These are phyloP conservation scores for Bombus polaris DNA, from an alignment of 1,140 invertebrate species.

Conservation along the genomic window DNA sequence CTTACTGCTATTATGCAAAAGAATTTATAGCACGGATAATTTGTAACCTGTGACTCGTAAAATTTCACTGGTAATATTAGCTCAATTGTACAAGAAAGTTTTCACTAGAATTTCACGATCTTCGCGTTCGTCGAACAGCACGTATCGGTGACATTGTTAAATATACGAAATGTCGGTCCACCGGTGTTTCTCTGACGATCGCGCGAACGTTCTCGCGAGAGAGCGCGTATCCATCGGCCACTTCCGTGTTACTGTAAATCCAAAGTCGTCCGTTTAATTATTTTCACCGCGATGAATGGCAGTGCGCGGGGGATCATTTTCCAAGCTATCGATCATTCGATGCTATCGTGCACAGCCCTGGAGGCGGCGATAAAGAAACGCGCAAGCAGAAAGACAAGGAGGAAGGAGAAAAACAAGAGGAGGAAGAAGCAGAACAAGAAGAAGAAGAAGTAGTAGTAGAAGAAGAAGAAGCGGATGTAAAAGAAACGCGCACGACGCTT, in stretches of 20 bases:
- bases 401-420: background rate
- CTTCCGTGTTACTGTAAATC: conserved; percentile 68
- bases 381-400: background rate
- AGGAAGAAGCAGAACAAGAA: background rate
- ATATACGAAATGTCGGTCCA: conserved; percentile 22
- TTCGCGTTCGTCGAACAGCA: conserved; percentile 40
- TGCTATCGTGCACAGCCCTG: conserved; percentile 29
- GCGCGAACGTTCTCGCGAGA: background rate
- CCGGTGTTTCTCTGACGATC: background rate
- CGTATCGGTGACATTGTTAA: conserved; percentile 55
- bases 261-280: conserved; percentile 63
- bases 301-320: conserved; percentile 51
- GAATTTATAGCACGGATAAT: too few relatives aligned
- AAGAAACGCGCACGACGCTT: conserved; percentile 33
- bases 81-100: background rate
- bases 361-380: conserved; percentile 41
- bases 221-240: conserved; percentile 53
- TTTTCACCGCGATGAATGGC: conserved; percentile 55
- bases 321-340: conserved; percentile 55
- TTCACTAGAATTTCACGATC: conserved; percentile 26
- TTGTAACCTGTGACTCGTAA: background rate
- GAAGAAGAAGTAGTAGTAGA: background rate
- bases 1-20: too few relatives aligned
- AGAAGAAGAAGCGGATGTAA: background rate
- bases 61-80: background rate